phyloP scores from a whole-genome alignment of 2,113 vertebrate species.

The Mungos mungo region DNA sequence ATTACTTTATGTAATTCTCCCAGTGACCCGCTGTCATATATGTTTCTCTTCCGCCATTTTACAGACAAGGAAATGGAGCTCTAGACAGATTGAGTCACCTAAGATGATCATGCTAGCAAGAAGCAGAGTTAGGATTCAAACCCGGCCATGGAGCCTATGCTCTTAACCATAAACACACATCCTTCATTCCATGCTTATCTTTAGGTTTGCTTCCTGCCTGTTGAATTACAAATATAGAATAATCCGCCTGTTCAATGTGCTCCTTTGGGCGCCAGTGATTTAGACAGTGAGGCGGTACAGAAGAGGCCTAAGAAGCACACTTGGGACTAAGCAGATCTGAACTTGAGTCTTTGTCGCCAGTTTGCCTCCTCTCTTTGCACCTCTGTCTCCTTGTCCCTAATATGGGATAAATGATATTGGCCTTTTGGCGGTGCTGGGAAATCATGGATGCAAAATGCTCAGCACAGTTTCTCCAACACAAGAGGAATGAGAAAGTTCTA shows the following conservation, averaged over 20 bases:
- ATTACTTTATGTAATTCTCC: neutral
- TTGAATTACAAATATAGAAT: neutral
- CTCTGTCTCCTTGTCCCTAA: neutral
- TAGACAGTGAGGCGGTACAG: neutral
- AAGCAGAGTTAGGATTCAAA: neutral
- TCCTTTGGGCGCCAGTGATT: neutral
- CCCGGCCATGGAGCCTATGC: neutral
- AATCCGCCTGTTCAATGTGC: neutral
- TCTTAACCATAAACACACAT: neutral
- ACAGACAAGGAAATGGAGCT: neutral
- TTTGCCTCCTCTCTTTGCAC: neutral
- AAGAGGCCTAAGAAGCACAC: neutral
- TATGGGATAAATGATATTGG: neutral
- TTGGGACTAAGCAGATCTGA: neutral
- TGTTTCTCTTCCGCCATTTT: neutral
- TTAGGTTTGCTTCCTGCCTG: neutral
- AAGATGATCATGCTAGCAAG: neutral
- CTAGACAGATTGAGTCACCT: neutral
- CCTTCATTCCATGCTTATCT: neutral
- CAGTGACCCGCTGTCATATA: neutral
- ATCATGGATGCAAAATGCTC: neutral
- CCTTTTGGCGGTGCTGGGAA: neutral
- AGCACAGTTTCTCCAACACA: neutral
- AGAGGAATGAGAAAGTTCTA: neutral
- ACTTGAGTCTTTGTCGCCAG: neutral